Evolutionary conservation across 2,113 vertebrate species (phyloP).

Genomic region (Eubucco bourcierii): DNA sequence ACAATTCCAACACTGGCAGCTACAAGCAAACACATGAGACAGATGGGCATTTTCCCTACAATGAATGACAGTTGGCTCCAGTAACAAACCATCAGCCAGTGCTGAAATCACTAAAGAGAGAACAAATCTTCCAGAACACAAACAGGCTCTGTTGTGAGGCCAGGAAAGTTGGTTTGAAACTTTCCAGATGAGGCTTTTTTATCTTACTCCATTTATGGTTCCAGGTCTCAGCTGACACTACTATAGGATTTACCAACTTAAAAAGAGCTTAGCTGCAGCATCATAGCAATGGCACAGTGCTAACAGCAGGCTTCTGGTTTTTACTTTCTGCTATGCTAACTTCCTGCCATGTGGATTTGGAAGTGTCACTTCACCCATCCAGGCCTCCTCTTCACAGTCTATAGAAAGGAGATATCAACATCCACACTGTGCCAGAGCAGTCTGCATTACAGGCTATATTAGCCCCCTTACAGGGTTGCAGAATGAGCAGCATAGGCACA

Average conservation of each 20-base stretch:
- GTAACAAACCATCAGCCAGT: neutral
- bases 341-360: neutral
- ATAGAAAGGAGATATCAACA: neutral
- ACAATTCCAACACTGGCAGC: conserved; percentile 4
- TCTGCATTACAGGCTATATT: neutral
- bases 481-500: neutral
- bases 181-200: conserved; percentile 9
- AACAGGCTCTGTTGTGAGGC: conserved; percentile 4
- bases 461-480: neutral
- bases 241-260: neutral
- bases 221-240: neutral
- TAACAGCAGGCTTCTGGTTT: neutral
- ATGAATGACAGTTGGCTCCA: neutral
- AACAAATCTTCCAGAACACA: conserved; percentile 11
- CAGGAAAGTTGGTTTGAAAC: conserved; percentile 29
- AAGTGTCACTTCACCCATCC: neutral
- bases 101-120: neutral
- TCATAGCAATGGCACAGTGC: fast-evolving
- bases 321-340: neutral
- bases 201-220: neutral
- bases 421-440: neutral
- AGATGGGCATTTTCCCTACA: conserved; percentile 28
- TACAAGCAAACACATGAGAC: conserved; percentile 1
- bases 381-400: neutral
- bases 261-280: neutral